phyloP scores from a whole-genome alignment of 2,797 vertebrate species.

The Orestias chungarensis region DNA sequence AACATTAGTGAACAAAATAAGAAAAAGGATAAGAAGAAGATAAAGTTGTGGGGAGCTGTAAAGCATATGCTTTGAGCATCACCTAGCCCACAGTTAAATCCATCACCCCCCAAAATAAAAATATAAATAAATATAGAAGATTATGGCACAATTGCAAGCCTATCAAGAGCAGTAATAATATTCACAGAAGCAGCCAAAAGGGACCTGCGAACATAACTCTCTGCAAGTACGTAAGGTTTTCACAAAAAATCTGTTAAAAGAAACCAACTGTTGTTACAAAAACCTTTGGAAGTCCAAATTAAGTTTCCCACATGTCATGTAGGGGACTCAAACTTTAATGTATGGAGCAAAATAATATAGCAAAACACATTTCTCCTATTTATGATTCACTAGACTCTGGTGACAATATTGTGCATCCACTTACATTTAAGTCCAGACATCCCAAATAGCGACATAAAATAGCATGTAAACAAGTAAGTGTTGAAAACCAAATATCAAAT shows the following conservation, averaged over 20 bases:
- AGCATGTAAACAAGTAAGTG: not conserved
- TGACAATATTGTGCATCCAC: not conserved
- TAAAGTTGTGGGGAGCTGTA: not conserved
- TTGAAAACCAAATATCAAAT: not conserved
- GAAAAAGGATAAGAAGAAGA: not conserved
- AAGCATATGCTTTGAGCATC: not conserved
- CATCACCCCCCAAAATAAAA: not conserved
- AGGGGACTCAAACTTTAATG: not conserved
- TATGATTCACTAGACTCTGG: not conserved
- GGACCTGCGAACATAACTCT: not conserved
- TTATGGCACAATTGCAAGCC: not conserved
- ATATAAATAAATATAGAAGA: too few relatives aligned
- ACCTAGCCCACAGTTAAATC: not conserved
- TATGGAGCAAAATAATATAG: not conserved
- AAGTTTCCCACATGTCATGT: not conserved
- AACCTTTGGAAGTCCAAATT: not conserved
- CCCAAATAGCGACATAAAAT: not conserved
- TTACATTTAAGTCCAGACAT: not conserved
- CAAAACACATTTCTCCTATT: not conserved
- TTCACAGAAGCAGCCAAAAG: not conserved
- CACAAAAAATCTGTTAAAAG: not conserved
- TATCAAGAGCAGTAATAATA: not conserved
- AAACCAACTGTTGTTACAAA: not conserved
- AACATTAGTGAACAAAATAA: not conserved
- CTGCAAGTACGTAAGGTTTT: not conserved